phyloP scores from a whole-genome alignment of 2,113 vertebrate species.

The Lipophrys pholis region DNA sequence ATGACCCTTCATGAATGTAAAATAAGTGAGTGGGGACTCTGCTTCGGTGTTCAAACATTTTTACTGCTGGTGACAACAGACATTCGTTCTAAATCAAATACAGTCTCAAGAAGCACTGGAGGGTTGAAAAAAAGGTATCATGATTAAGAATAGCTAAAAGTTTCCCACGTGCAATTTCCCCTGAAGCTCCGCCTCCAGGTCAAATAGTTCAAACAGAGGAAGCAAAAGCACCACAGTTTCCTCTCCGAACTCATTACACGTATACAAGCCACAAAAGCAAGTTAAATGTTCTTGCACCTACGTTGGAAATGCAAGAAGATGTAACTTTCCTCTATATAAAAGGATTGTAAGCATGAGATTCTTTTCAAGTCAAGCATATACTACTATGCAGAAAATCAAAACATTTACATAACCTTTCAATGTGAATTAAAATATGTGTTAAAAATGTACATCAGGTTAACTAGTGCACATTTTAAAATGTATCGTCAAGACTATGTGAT shows the following conservation, averaged over 20 bases:
- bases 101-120: not conserved
- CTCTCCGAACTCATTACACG: not conserved
- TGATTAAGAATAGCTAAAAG: not conserved
- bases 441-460: no score
- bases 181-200: slow-evolving; percentile 3
- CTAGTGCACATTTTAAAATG: no score
- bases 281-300: no score
- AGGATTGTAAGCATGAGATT: not conserved
- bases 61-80: no score
- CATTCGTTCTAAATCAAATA: no score
- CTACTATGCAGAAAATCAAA: not conserved
- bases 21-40: no score
- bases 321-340: no score
- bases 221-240: slow-evolving; percentile 6
- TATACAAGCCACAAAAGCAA: not conserved
- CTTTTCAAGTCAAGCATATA: not conserved
- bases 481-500: not conserved
- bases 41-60: no score
- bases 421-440: not conserved
- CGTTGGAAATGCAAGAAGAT: no score
- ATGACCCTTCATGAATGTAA: not conserved
- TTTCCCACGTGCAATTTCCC: slow-evolving; percentile 15
- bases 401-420: not conserved
- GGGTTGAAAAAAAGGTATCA: not conserved
- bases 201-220: not conserved